phyloP scores from a whole-genome alignment of 2,888 invertebrate genomes.

The Drosophila gaucha region DNA sequence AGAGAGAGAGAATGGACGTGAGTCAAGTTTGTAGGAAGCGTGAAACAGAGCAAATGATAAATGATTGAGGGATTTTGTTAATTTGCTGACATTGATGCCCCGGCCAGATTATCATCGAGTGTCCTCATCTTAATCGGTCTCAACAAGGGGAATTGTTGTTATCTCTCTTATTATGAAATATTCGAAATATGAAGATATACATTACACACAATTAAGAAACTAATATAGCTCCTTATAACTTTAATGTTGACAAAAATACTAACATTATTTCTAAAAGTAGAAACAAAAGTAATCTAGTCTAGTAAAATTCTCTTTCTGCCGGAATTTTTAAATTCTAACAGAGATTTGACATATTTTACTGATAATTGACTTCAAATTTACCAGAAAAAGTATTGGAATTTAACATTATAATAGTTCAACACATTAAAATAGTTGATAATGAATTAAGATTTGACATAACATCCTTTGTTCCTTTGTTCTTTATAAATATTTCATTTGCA shows the following conservation, averaged over 20 bases:
- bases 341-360: too few species aligned
- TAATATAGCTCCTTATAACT: too few species aligned
- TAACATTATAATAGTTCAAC: too few species aligned
- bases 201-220: background rate
- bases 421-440: too few species aligned
- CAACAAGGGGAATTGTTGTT: background rate
- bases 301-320: too few species aligned
- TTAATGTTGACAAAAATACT: background rate
- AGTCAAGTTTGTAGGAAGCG: conserved; percentile 56
- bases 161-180: conserved; percentile 4
- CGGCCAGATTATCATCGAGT: conserved; percentile 68
- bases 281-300: too few species aligned
- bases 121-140: conserved; percentile 25
- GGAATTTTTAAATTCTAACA: too few species aligned
- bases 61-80: conserved; percentile 81
- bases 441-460: background rate
- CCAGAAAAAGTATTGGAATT: too few species aligned
- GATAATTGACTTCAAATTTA: too few species aligned
- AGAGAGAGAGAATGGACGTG: conserved; percentile 8
- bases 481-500: background rate
- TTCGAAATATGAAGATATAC: background rate
- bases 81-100: conserved; percentile 82
- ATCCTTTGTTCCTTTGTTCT: too few species aligned
- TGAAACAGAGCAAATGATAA: conserved; percentile 78
- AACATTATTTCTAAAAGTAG: too few species aligned